Evolutionary conservation across 2,888 invertebrate species (phyloP), one percentile per base, ranked within the genome.

Genomic region (Sussaba pulchella): DNA sequence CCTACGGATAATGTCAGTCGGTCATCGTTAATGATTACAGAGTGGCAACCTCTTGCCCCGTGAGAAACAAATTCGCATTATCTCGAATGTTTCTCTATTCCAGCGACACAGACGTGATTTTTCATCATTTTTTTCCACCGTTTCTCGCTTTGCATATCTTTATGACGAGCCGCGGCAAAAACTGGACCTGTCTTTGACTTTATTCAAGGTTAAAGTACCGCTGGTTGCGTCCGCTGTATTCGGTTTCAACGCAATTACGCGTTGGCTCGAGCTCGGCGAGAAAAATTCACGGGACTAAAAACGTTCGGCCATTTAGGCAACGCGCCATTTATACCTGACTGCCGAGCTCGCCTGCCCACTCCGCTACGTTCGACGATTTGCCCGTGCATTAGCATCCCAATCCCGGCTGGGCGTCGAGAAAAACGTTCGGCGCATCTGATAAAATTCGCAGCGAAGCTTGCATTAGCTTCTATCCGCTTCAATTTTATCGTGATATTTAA

Each of bases 1-100:
- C 90, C 91, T 90, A 89, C 83, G 81, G 89, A 89, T 90, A 89
- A 91, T 91, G 90, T 90, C 91, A 89, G 88, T 89, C 88, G 88
- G 88, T 88, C 85, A 86, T 88, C 88, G 76, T 86, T 89, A 88
- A 87, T 88, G 89, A 90, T 89, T 88, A 89, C 84, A 86, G 36
- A 36, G 87, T 85, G 85, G 73, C 79, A 77, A 75, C 57, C 61
- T 45, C n/a, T n/a, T 52, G 45, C 74, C 45, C 63, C 41, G 57
- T 39, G 63, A 67, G 10, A 57, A 17, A 43, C 61, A 73, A 64
- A 71, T 63, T 70, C 64, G 80, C 66, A 85, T 85, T 85, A 84
- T 78, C 70, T 79, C 64, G 36, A 50, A 59, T 50, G 43, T 74
- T 80, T 41, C 26, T 59, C 26, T 17, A 61, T 43, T 76, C 61